A percentile compares a stretch with the other conserved stretches of the same genome.
Conservation (phyloP, 2,888 invertebrate genomes). For the Biston betularia region DNA sequence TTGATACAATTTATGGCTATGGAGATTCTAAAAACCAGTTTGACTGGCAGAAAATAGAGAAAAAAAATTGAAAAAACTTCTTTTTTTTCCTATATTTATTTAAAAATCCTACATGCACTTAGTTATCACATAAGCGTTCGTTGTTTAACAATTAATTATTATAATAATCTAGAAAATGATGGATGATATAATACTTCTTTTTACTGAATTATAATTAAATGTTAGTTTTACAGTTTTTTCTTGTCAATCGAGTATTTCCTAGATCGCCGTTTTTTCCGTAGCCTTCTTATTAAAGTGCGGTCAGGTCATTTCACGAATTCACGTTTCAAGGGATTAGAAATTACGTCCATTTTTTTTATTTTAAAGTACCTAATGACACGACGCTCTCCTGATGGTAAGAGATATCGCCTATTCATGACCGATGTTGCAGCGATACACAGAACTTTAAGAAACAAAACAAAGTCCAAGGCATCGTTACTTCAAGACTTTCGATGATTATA, state of each 20-base stretch:
- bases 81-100: neutral
- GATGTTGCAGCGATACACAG: too few relatives aligned
- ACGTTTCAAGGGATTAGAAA: too few relatives aligned
- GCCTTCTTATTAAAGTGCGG: slow-evolving; percentile 3
- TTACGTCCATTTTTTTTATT: too few relatives aligned
- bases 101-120: slow-evolving; percentile 31
- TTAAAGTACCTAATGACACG: too few relatives aligned
- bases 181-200: too few relatives aligned
- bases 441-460: too few relatives aligned
- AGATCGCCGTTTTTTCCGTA: neutral
- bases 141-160: slow-evolving; percentile 29
- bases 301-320: neutral
- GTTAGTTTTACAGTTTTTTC: neutral
- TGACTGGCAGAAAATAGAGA: slow-evolving; percentile 35
- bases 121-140: slow-evolving; percentile 42
- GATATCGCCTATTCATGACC: too few relatives aligned
- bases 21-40: slow-evolving; percentile 22
- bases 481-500: too few relatives aligned
- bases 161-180: too few relatives aligned
- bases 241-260: neutral
- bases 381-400: too few relatives aligned
- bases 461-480: too few relatives aligned
- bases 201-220: too few relatives aligned
- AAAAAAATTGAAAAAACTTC: slow-evolving; percentile 33
- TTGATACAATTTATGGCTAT: slow-evolving; percentile 14